Conservation (phyloP, 92 coral and sea anemone species). For the Porites rus region DNA sequence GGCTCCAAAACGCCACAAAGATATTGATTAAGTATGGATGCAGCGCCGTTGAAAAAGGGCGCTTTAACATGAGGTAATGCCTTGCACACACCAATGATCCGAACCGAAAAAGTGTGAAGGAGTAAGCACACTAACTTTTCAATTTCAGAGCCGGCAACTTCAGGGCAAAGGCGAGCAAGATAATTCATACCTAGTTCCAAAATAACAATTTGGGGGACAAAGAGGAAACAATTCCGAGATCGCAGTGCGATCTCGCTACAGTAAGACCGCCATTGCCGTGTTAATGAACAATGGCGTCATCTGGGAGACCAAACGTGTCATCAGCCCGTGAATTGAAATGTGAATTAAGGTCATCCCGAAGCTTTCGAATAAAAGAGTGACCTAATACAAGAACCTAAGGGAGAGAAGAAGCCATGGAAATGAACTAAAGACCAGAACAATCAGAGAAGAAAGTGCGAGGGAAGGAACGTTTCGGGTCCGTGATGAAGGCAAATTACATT, state of each 20-base stretch:
- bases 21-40: not conserved
- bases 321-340: not conserved
- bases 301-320: not conserved
- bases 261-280: not conserved
- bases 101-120: not conserved
- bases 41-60: not conserved
- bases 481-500: too few relatives aligned
- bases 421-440: too few relatives aligned
- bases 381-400: not conserved
- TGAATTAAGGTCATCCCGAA: too few relatives aligned
- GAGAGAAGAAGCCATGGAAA: not conserved
- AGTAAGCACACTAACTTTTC: not conserved
- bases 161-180: too few relatives aligned
- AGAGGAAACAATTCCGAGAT: not conserved
- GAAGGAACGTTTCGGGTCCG: too few relatives aligned
- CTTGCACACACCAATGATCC: not conserved
- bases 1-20: too few relatives aligned
- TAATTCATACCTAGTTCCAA: too few relatives aligned
- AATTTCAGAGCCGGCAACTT: not conserved
- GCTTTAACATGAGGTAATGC: too few relatives aligned
- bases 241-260: not conserved
- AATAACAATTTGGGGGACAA: not conserved
- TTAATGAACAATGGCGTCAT: not conserved
- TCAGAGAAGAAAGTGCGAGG: too few relatives aligned
- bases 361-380: too few relatives aligned